phyloP scores from a whole-genome alignment of 2,113 vertebrate species.

The Ctenomys sociabilis region DNA sequence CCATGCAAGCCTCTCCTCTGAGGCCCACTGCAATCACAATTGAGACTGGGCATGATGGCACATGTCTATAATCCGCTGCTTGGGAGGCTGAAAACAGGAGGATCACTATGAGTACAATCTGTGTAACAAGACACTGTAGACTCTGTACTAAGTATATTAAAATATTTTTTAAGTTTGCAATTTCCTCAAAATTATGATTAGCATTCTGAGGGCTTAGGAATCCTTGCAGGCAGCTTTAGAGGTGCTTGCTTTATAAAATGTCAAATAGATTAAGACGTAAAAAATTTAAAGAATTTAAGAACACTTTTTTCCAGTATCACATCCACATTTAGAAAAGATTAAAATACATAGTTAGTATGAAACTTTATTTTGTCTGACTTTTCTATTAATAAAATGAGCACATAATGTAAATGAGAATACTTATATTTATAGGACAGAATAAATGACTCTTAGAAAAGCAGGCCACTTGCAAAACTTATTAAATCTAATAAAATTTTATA shows the following conservation, averaged over 20 bases:
- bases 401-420: neutral
- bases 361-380: neutral
- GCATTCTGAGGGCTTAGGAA: neutral
- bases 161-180: neutral
- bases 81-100: too few species aligned
- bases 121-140: too few species aligned
- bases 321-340: neutral
- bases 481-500: neutral
- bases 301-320: neutral
- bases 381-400: neutral
- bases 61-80: too few species aligned
- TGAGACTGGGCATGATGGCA: too few species aligned
- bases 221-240: neutral
- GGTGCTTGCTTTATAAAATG: conserved; percentile 35
- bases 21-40: too few species aligned
- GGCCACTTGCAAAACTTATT: neutral
- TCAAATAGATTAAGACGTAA: conserved; percentile 62
- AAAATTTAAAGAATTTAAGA: neutral
- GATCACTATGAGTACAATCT: too few species aligned
- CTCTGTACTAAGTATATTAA: neutral
- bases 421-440: neutral
- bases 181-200: conserved; percentile 17
- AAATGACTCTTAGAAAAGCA: neutral
- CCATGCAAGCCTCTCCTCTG: too few species aligned
- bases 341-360: neutral